These are phyloP conservation scores for Cyclopterus lumpus DNA, from an alignment of 2,797 vertebrate species.

Conservation along the genomic window DNA sequence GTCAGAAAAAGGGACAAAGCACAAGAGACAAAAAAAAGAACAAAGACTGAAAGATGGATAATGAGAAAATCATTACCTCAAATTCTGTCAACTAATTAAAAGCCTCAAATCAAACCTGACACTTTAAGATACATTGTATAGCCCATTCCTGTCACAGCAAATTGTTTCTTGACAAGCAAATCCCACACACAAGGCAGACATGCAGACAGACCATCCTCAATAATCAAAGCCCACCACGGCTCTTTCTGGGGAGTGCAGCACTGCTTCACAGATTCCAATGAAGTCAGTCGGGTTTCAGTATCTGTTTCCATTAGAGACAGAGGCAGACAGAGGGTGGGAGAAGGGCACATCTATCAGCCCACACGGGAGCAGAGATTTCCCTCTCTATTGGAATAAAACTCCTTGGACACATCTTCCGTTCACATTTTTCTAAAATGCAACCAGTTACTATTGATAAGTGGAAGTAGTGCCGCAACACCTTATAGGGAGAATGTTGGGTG, in stretches of 20 bases:
- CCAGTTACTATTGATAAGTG: not conserved
- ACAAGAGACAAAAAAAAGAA: constrained; percentile 19
- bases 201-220: not conserved
- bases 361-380: constrained; percentile 8
- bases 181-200: constrained; percentile 3
- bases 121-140: not conserved
- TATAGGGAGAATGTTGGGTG: not conserved
- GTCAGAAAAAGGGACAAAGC: constrained; percentile 12
- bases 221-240: constrained; percentile 21
- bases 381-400: not conserved
- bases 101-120: constrained; percentile 11
- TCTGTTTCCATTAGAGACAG: constrained; percentile 29
- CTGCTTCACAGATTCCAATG: constrained; percentile 31
- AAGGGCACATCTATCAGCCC: not conserved
- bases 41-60: constrained; percentile 26
- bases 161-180: constrained; percentile 25
- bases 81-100: constrained; percentile 31
- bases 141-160: constrained; percentile 7
- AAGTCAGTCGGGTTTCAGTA: constrained; percentile 25
- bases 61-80: constrained; percentile 30
- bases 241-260: constrained; percentile 43
- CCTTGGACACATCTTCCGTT: not conserved
- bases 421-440: constrained; percentile 8
- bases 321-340: not conserved
- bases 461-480: not conserved